Percentiles rank a stretch among this genome's conserved stretches.
Evolutionary conservation across 2,888 invertebrate genomes (phyloP).

Genomic region (Polyommatus iphigenia): DNA sequence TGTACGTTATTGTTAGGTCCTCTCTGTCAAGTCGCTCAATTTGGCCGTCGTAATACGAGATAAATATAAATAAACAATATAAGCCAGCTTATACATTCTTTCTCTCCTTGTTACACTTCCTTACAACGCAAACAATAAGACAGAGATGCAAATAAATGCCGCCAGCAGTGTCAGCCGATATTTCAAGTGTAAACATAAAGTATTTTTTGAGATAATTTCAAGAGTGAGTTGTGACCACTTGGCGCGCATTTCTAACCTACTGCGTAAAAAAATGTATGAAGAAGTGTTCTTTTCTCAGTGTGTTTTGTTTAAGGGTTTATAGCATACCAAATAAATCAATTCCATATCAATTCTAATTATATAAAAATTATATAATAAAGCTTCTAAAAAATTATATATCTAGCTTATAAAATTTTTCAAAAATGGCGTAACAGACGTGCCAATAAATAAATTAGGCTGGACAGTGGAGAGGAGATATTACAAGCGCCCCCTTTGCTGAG

Average conservation of each 20-base stretch:
- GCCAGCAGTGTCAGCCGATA: background rate
- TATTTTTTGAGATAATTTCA: background rate
- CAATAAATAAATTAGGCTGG: too few species aligned
- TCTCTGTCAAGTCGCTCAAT: background rate
- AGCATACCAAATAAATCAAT: too few species aligned
- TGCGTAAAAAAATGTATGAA: background rate
- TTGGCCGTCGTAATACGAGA: background rate
- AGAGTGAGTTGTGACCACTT: background rate
- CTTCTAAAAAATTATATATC: too few species aligned
- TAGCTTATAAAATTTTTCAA: too few species aligned
- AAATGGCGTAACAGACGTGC: too few species aligned
- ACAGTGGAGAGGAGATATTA: too few species aligned
- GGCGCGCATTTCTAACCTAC: background rate
- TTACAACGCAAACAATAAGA: background rate
- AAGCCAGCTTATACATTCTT: background rate
- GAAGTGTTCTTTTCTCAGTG: background rate
- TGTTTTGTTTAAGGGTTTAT: background rate
- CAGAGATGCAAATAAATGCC: background rate
- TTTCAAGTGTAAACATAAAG: background rate
- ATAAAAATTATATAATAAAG: too few species aligned
- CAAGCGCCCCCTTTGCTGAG: too few species aligned
- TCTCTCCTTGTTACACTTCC: background rate
- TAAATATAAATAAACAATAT: background rate
- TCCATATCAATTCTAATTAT: too few species aligned
- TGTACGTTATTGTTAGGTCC: background rate